Percentiles rank a stretch among this genome's conserved stretches.
phyloP scores from a whole-genome alignment of 2,797 vertebrate species.

The Tamandua tetradactyla region DNA sequence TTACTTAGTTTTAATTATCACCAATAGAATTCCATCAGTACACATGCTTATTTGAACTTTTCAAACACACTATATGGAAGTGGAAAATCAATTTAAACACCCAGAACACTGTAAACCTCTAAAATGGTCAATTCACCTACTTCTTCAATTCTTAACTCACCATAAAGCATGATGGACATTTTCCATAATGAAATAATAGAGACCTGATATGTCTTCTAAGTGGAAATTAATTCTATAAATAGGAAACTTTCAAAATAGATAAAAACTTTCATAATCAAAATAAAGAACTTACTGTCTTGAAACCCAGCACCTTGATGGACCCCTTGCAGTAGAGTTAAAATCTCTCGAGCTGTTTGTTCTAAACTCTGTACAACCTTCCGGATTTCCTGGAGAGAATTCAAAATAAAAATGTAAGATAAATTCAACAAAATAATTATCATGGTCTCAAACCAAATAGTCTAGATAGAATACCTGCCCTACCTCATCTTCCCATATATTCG shows the following conservation, averaged over 20 bases:
- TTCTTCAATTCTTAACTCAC: constrained; percentile 41
- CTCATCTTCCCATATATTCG: background rate
- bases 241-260: background rate
- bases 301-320: constrained; percentile 96
- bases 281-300: constrained; percentile 93
- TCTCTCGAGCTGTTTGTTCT: constrained; percentile 97
- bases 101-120: background rate
- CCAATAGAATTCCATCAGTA: background rate
- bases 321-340: constrained; percentile 95
- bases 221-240: background rate
- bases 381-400: constrained; percentile 90
- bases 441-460: background rate
- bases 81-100: constrained; percentile 1
- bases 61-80: background rate
- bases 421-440: background rate
- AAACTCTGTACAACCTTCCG: constrained; percentile 95
- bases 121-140: background rate
- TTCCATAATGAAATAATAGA: constrained; percentile 21
- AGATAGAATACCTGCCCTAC: background rate
- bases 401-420: constrained; percentile 54
- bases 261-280: constrained; percentile 43
- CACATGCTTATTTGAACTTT: background rate
- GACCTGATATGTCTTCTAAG: background rate
- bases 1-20: background rate
- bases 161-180: background rate